Evolutionary conservation across 2,113 vertebrate species (phyloP), one percentile per base, ranked within the genome.

Genomic region (Nansenia antarctica): DNA sequence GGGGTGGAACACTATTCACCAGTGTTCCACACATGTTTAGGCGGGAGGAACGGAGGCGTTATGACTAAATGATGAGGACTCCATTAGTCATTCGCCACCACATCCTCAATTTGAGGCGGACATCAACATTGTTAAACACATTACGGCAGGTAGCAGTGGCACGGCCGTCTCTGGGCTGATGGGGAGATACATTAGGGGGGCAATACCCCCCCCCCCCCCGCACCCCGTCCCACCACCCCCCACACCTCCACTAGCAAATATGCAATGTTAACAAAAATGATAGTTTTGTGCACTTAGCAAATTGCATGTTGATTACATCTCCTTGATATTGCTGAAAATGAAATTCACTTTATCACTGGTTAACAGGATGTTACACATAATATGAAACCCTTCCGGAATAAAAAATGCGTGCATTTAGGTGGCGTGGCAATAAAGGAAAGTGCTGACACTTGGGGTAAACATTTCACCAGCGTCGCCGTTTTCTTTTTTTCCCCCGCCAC

Each of bases 201-300:
- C n/a, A n/a, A n/a, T n/a, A n/a, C n/a, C n/a, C n/a, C n/a, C n/a
- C n/a, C n/a, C n/a, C n/a, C n/a, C n/a, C n/a, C n/a, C n/a, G n/a
- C n/a, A n/a, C n/a, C n/a, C n/a, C n/a, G n/a, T n/a, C n/a, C n/a
- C n/a, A n/a, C n/a, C n/a, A n/a, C n/a, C 8, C 30, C 22, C 24
- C 45, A 49, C 61, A 66, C 42, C 42, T 85, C 89, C 82, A 69
- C 70, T 58, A 31, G 72, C 79, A 87, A 91, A 91, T 87, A 88
- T 90, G 85, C 88, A 79, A 81, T 71, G 82, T 82, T 84, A 85
- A 88, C 86, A 87, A 87, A 90, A 89, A 86, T 30, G 52, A 82
- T 85, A 85, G 81, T 92, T 89, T 84, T 87, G 87, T 86, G 84
- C 87, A 91, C 90, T 93, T 92, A 88, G 85, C 81, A 90, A 89